Percentiles rank a stretch among this genome's conserved stretches.
Conservation (phyloP, 1,140 invertebrate species). For the Orchestia grillus region DNA sequence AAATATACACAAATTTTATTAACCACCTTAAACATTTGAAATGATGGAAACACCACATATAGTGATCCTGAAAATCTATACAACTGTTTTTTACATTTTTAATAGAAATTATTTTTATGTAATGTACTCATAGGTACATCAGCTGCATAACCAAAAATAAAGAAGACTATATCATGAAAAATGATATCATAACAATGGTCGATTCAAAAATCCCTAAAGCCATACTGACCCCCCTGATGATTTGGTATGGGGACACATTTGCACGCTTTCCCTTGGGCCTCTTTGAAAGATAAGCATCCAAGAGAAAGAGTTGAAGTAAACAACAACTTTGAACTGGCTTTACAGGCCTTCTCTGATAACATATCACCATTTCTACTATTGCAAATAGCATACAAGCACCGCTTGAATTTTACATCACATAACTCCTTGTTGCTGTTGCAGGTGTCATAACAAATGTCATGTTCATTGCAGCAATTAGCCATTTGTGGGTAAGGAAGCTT, state of each 20-base stretch:
- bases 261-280: not conserved
- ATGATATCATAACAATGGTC: not conserved
- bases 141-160: not conserved
- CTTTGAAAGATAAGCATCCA: constrained; percentile 2
- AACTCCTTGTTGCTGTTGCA: constrained; percentile 19
- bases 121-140: too few species aligned
- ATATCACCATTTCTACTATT: not conserved
- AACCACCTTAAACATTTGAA: too few species aligned
- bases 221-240: not conserved
- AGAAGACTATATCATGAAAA: not conserved
- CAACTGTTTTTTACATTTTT: too few species aligned
- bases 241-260: not conserved
- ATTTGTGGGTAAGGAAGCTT: not conserved
- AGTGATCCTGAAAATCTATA: too few species aligned
- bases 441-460: constrained; percentile 25
- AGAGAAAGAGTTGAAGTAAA: constrained; percentile 33
- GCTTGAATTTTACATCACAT: constrained; percentile 7
- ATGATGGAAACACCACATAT: too few species aligned
- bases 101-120: too few species aligned
- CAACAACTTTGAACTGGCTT: constrained; percentile 23
- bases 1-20: too few species aligned
- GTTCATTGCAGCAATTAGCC: constrained; percentile 16
- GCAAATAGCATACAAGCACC: constrained; percentile 16
- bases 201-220: not conserved
- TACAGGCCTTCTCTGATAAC: not conserved